Conservation (phyloP, 2,888 invertebrate genomes). For the Aquatica leii region DNA sequence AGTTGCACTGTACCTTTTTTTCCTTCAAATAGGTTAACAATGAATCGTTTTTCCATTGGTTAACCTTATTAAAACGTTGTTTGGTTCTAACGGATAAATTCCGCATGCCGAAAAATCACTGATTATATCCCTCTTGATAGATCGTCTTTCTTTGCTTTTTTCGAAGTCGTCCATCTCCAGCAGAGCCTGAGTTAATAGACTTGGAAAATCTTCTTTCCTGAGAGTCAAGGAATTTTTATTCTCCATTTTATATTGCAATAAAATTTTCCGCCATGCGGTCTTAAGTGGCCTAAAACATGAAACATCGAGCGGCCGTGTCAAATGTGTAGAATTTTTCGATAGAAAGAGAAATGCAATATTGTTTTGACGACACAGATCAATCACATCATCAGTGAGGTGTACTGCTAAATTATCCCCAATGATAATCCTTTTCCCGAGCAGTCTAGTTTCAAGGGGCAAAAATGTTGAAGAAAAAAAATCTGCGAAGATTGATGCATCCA, state of each 20-base stretch:
- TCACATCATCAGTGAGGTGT: too few species aligned
- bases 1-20: too few species aligned
- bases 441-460: background rate
- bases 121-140: background rate
- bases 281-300: background rate
- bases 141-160: background rate
- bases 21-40: background rate
- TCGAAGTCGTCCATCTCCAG: background rate
- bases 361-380: too few species aligned
- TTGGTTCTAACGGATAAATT: too few species aligned
- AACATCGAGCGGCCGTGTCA: background rate
- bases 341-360: background rate
- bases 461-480: background rate
- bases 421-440: background rate
- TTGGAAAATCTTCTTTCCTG: background rate
- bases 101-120: too few species aligned
- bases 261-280: background rate
- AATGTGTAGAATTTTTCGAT: background rate
- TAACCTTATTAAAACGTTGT: too few species aligned
- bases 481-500: background rate
- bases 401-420: too few species aligned
- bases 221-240: background rate
- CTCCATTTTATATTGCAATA: background rate
- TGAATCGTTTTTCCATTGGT: background rate
- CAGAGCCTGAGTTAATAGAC: background rate